Conservation (phyloP, 2,888 invertebrate species). For the Bombylius major region DNA sequence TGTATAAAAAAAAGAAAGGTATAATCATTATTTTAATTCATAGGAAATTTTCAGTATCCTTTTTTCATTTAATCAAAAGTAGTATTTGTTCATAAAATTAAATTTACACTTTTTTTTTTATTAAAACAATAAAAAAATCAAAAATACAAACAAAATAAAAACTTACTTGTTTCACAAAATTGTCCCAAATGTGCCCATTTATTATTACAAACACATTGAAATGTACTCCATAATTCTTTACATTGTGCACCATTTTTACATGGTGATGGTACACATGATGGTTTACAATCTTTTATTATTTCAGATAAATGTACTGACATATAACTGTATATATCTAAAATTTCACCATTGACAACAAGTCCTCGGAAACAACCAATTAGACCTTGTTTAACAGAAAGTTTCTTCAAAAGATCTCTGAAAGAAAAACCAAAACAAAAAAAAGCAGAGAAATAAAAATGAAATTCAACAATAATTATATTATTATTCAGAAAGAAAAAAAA, state of each 20-base stretch:
- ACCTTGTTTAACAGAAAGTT: slow-evolving; percentile 74
- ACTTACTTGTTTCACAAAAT: slow-evolving; percentile 82
- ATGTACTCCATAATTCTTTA: slow-evolving; percentile 84
- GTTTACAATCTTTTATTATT: slow-evolving; percentile 86
- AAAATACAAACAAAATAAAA: neutral
- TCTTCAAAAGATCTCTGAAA: slow-evolving; percentile 61
- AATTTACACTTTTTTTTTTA: no score
- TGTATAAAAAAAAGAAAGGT: neutral
- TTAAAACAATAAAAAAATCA: neutral
- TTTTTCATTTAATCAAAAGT: neutral
- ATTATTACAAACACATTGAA: slow-evolving; percentile 84
- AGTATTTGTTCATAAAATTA: neutral
- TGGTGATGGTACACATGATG: slow-evolving; percentile 87
- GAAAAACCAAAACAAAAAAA: neutral
- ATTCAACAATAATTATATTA: no score
- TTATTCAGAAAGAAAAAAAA: no score
- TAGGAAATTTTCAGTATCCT: neutral
- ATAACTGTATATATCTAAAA: slow-evolving; percentile 81
- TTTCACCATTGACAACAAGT: slow-evolving; percentile 80
- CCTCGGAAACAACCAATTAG: slow-evolving; percentile 90
- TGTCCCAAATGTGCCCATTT: slow-evolving; percentile 84
- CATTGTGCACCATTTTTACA: slow-evolving; percentile 85
- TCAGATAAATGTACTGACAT: slow-evolving; percentile 85
- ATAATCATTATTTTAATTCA: neutral
- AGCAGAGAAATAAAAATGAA: no score